Evolutionary conservation across 2,797 vertebrate genomes (phyloP), one percentile per base, ranked within the genome.

Genomic region (Iguana delicatissima): DNA sequence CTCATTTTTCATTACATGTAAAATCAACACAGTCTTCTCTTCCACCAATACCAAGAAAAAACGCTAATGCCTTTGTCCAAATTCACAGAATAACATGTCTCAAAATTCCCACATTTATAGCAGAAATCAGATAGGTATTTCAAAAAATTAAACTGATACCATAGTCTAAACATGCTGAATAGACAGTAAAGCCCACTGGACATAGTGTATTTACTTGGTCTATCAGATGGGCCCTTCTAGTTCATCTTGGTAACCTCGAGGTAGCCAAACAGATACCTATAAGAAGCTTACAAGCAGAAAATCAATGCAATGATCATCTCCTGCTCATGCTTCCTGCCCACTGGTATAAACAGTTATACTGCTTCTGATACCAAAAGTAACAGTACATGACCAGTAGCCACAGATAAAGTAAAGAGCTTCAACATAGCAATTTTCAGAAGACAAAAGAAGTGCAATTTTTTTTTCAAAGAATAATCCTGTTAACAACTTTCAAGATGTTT

Each of bases 11-110:
- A 55, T 64, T 38, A 62, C 20, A n/a, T 59, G 55, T 83, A 69
- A 64, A 90, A 86, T 67, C 42, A 86, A 74, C 18, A 16, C 8
- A 32, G 5, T 62, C 62, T 76, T 85, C 84, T 90, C 73, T 26
- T 89, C 64, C 85, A 35, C 18, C 82, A 32, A 84, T 89, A 79
- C 50, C 20, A 46, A 0, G 2, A 4, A 76, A 18, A n/a, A 46
- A 59, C 5, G 22, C 12, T 1, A 59, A 26, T 64, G 10, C 77
- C 14, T 76, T 73, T n/a, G 35, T 62, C 35, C 73, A 59, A 77
- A 62, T 42, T 77, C 85, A 82, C 24, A 24, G 38, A 69, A 18
- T 29, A 26, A 59, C 32, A 26, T 32, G 29, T 64, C 20, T 24
- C 62, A 29, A 50, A 59, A 81, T 13, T 69, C 50, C 12, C 67